Evolutionary conservation across 2,113 vertebrate species (phyloP), one percentile per base, ranked within the genome.

Genomic region (Eubucco bourcierii): DNA sequence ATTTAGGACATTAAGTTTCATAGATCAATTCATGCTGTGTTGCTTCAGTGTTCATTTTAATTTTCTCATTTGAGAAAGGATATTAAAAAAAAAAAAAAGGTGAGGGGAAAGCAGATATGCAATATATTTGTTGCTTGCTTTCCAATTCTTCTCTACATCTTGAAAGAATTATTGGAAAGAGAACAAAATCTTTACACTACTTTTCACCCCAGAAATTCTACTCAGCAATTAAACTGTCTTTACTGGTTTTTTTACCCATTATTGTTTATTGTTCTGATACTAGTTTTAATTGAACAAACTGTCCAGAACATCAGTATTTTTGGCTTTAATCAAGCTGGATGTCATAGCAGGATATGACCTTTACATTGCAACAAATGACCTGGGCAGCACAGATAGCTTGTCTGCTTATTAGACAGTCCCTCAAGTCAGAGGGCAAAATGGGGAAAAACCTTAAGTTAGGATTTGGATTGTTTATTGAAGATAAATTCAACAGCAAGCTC

Each of bases 21-120:
- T 85, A 39, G 61, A 93, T 84, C 90, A 29, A 6, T 28, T 95
- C 78, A 60, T 82, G 52, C 79, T 94, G 56, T 93, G 52, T 94
- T 96, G 81, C 80, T 96, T 72, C 80, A 96, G 60, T 90, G 76
- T 90, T 93, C 24, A 23, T 95, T 96, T 95, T 96, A 66, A 90
- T 80, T 90, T 95, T 92, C 75, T 90, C 46, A 79, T 63, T 93
- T 81, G 73, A 96, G 27, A 72, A 7, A 72, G 70, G 16, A 87
- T 75, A 10, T 47, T 2, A 50, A 50, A 25, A 55, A 85, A 25
- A 55, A 85, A 75, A 90, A 95, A 95, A 76, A 63, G 4, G 24
- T 84, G 17, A 92, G 11, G 31, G 12, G 21, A 85, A 85, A 75
- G 16, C 33, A 27, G 3, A 19, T 59, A 7, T 47, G 11, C 10